Percentiles rank a stretch among this genome's conserved stretches.
phyloP scores from a whole-genome alignment of 1,140 invertebrate genomes.

The Centruroides sculpturatus region DNA sequence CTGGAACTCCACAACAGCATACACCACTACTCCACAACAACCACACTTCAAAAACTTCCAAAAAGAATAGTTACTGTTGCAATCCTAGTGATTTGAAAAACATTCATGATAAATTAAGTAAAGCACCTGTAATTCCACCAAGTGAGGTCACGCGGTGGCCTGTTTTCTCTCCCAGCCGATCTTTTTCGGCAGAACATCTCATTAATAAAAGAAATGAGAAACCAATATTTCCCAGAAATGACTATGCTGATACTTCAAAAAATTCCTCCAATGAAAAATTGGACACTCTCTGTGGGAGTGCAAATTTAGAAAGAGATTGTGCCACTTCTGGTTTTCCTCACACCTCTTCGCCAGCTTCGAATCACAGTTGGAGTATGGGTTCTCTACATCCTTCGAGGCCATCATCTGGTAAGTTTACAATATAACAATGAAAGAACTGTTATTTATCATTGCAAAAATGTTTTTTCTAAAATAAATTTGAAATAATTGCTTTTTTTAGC shows the following conservation, averaged over 20 bases:
- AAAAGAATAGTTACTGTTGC: too few species aligned
- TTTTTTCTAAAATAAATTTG: too few species aligned
- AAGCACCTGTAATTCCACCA: not conserved
- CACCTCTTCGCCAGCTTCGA: constrained; percentile 1
- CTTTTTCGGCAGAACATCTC: constrained; percentile 4
- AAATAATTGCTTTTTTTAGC: too few species aligned
- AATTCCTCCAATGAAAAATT: not conserved
- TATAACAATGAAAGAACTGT: too few species aligned
- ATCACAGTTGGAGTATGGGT: constrained; percentile 9
- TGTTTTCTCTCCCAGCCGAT: not conserved
- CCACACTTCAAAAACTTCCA: not conserved
- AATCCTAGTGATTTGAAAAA: not conserved
- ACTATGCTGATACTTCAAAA: not conserved
- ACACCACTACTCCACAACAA: not conserved
- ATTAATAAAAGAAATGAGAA: not conserved
- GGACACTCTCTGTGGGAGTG: not conserved
- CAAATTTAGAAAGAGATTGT: not conserved
- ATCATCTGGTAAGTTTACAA: constrained; percentile 10
- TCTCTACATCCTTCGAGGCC: constrained; percentile 4
- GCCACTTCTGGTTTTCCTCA: constrained; percentile 9
- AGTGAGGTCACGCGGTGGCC: not conserved
- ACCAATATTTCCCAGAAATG: not conserved
- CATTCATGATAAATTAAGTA: not conserved
- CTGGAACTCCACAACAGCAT: not conserved
- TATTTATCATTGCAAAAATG: too few species aligned